Evolutionary conservation across 2,113 vertebrate genomes (phyloP).

Genomic region (Nicator chloris): DNA sequence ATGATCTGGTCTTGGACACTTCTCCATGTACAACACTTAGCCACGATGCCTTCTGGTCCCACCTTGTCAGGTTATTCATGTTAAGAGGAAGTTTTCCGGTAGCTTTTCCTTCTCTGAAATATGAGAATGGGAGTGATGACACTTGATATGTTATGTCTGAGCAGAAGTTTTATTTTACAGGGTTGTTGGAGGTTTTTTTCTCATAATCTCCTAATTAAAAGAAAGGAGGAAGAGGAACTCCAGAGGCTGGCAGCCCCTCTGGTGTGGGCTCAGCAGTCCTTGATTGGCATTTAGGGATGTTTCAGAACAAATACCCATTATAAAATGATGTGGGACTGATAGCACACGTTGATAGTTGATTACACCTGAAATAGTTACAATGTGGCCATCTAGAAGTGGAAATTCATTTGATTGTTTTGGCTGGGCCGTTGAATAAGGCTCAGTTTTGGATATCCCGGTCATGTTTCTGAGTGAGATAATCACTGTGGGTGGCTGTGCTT

Average conservation of each 20-base stretch:
- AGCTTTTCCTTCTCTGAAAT: background rate
- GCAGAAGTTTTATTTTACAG: background rate
- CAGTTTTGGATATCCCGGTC: background rate
- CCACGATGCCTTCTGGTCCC: background rate
- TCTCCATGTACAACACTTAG: rapidly evolving
- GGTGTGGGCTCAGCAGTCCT: background rate
- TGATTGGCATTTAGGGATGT: background rate
- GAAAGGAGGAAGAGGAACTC: background rate
- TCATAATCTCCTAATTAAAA: background rate
- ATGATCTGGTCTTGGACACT: background rate
- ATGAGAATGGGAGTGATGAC: background rate
- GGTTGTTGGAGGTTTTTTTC: background rate
- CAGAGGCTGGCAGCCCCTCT: background rate
- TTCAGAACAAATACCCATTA: background rate
- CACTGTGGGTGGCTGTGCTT: background rate
- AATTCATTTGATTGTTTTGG: background rate
- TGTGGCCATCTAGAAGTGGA: rapidly evolving
- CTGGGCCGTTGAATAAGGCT: background rate
- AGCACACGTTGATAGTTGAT: background rate
- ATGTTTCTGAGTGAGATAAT: background rate
- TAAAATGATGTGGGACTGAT: background rate
- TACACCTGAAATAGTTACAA: background rate
- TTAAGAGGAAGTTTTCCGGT: background rate
- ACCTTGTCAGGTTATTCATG: background rate
- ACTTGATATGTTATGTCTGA: background rate